Evolutionary conservation across 1,140 invertebrate species (phyloP).

Genomic region (Philotrypesis tridentata): DNA sequence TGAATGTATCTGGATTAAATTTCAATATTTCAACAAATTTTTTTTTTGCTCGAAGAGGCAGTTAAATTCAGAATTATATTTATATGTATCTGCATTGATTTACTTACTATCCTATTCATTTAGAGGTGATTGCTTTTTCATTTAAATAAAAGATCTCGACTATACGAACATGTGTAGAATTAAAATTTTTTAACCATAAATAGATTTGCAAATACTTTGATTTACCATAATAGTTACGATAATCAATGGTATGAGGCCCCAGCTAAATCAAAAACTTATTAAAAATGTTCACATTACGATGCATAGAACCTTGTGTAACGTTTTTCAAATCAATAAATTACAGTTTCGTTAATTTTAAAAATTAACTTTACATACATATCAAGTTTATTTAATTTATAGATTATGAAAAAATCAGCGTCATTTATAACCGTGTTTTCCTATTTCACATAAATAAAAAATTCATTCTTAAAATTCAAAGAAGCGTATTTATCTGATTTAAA

Average conservation of each 20-base stretch:
- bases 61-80: too few species aligned
- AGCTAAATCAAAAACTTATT: not conserved
- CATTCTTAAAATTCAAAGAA: too few species aligned
- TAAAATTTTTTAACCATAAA: not conserved
- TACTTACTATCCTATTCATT: too few species aligned
- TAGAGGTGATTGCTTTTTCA: too few species aligned
- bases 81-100: too few species aligned
- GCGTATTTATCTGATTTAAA: too few species aligned
- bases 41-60: too few species aligned
- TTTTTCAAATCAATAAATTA: too few species aligned
- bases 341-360: not conserved
- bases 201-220: not conserved
- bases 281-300: not conserved
- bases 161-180: not conserved
- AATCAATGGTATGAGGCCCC: conserved; percentile 12
- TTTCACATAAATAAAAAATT: not conserved
- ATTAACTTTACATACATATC: too few species aligned
- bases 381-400: not conserved
- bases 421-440: not conserved
- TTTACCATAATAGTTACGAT: not conserved
- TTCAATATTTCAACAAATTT: too few species aligned
- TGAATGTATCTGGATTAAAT: too few species aligned
- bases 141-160: too few species aligned
- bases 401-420: not conserved
- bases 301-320: not conserved